Evolutionary conservation across 2,888 invertebrate genomes (phyloP).

Genomic region (Diplazon laetatorius): DNA sequence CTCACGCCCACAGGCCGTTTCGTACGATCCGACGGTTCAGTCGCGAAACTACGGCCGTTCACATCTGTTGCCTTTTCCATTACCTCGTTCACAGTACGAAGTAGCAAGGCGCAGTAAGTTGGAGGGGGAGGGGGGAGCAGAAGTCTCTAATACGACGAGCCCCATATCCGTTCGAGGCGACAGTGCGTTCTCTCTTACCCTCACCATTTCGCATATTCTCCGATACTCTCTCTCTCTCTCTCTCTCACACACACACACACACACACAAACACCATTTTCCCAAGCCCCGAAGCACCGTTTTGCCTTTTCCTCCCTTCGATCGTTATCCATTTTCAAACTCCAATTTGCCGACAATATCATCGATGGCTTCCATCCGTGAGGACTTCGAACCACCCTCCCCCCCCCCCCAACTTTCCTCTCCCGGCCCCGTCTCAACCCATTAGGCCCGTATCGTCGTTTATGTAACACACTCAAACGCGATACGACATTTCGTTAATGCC

Average conservation of each 20-base stretch:
- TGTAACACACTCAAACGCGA: constrained; percentile 21
- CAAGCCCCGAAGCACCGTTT: constrained; percentile 40
- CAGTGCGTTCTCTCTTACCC: constrained; percentile 45
- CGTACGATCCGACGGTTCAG: constrained; percentile 73
- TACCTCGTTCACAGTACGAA: constrained; percentile 65
- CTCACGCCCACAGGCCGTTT: constrained; percentile 23
- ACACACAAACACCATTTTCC: constrained; percentile 38
- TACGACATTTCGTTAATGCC: background rate
- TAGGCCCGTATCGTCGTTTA: constrained; percentile 18
- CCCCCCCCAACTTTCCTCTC: too few species aligned
- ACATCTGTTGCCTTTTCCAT: constrained; percentile 76
- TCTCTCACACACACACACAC: constrained; percentile 39
- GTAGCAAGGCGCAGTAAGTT: background rate
- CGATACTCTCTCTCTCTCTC: constrained; percentile 45
- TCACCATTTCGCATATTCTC: constrained; percentile 45
- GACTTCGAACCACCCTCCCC: background rate
- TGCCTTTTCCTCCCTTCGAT: constrained; percentile 14
- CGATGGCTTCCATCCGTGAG: constrained; percentile 22
- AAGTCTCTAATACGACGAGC: constrained; percentile 54
- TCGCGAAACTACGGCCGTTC: constrained; percentile 72
- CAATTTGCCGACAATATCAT: constrained; percentile 59
- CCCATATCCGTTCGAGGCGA: constrained; percentile 63
- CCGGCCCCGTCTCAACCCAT: too few species aligned
- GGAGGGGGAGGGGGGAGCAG: background rate
- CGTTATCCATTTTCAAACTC: constrained; percentile 47